These are phyloP conservation scores for Ochropacha duplaris DNA, from an alignment of 2,888 invertebrate genomes.

Conservation along the genomic window DNA sequence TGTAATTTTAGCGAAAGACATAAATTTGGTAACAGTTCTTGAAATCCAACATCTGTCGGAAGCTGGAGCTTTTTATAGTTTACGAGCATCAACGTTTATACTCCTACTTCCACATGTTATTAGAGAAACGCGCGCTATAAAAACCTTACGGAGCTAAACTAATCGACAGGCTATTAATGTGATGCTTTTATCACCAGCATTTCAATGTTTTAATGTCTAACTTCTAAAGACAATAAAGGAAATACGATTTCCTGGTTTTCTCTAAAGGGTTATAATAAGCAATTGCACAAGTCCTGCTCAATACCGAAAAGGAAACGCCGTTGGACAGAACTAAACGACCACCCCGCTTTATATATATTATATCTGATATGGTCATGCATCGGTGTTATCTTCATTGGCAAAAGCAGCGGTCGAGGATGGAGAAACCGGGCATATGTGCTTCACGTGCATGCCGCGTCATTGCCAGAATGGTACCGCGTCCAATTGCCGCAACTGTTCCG, in stretches of 20 bases:
- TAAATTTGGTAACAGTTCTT: constrained; percentile 38
- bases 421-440: constrained; percentile 37
- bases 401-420: constrained; percentile 25
- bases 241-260: not conserved
- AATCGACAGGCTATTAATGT: constrained; percentile 49
- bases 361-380: constrained; percentile 40
- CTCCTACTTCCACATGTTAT: constrained; percentile 42
- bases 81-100: constrained; percentile 40
- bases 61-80: constrained; percentile 55
- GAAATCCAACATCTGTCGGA: constrained; percentile 52
- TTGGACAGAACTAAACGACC: not conserved
- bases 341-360: constrained; percentile 6
- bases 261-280: not conserved
- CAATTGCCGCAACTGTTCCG: constrained; percentile 42
- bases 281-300: not conserved
- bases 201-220: not conserved
- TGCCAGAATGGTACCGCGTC: constrained; percentile 29
- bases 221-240: not conserved
- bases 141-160: constrained; percentile 46
- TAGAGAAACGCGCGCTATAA: constrained; percentile 45
- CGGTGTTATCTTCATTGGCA: constrained; percentile 39
- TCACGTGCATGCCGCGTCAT: constrained; percentile 38
- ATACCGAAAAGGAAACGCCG: not conserved
- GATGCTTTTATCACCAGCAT: constrained; percentile 41
- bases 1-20: constrained; percentile 37